Base-by-base conservation (phyloP, 2,797 vertebrate genomes). In the Borostomias antarcticus region DNA sequence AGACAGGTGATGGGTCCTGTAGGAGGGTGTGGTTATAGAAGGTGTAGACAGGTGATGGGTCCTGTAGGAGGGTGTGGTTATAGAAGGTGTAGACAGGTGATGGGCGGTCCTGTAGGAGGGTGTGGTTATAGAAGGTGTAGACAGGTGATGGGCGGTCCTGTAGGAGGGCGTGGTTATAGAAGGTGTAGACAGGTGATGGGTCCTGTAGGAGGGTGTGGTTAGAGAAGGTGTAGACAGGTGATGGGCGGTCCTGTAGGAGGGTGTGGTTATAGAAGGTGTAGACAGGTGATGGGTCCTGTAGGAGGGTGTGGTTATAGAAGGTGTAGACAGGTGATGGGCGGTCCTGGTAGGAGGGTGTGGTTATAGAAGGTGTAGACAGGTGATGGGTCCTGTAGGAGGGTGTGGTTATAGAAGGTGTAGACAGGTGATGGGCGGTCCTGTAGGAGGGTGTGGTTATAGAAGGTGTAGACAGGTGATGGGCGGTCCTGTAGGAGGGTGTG, bases 51-150 rank as follows among this genome's bases (percentile, higher is more conserved):
- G 43, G 19, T 21, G 21, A 29, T 11, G 32, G 15, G 37, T 2
- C n/a, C n/a, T n/a, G n/a, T n/a, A n/a, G n/a, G n/a, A 23, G 13
- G 0, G 2, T 30, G 58, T 43, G 74, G 75, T 84, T 89, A 91
- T 88, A 90, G 82, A 71, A 87, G 62, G 83, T 91, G 83, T 77
- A 92, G 82, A 69, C n/a, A n/a, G n/a, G n/a, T n/a, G 88, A 69
- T 92, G 76, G n/a, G 89, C 82, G 0, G 93, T 90, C 75, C 89
- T 94, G 80, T 93, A 94, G 81, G 94, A 92, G 0, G 94, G 93
- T 61, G 93, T 93, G 11, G 91, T n/a, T n/a, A n/a, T n/a, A n/a
- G n/a, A n/a, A n/a, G n/a, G n/a, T n/a, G n/a, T n/a, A n/a, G n/a
- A n/a, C n/a, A 45, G 40, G 40, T n/a, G 40, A n/a, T 17, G n/a